Conservation (phyloP, 2,113 vertebrate genomes). For the Montifringilla adamsi region DNA sequence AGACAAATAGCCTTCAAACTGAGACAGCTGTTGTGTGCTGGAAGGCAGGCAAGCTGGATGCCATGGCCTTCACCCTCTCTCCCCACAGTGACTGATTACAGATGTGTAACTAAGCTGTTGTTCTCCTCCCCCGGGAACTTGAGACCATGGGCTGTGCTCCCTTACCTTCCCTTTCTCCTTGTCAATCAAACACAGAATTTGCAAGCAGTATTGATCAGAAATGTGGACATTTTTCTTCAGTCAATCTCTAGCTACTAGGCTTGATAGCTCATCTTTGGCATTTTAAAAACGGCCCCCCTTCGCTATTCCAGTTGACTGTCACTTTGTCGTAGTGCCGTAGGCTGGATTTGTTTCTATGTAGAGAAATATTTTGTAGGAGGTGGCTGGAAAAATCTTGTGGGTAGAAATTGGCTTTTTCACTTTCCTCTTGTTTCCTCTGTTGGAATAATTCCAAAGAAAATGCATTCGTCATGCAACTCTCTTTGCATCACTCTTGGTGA, state of each 20-base stretch:
- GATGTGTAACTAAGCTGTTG: not conserved
- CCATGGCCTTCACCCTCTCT: not conserved
- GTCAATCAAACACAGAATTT: slow-evolving; percentile 48
- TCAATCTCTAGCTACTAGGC: not conserved
- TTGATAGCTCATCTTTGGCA: slow-evolving; percentile 10
- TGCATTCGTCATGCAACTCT: slow-evolving; percentile 45
- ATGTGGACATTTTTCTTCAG: slow-evolving; percentile 12
- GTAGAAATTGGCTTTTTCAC: slow-evolving; percentile 6
- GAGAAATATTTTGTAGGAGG: not conserved
- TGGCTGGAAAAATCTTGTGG: not conserved
- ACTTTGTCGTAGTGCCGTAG: not conserved
- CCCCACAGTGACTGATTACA: not conserved
- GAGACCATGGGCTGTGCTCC: not conserved
- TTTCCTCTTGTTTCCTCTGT: slow-evolving; percentile 20
- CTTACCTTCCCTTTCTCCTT: slow-evolving; percentile 1
- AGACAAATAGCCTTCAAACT: not conserved
- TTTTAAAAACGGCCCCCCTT: not conserved
- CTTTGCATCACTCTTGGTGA: slow-evolving; percentile 5
- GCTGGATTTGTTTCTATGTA: not conserved
- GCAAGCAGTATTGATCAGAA: slow-evolving; percentile 42
- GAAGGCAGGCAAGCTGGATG: not conserved
- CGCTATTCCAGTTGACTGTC: slow-evolving; percentile 2
- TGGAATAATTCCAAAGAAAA: slow-evolving; percentile 56
- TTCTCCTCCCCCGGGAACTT: not conserved
- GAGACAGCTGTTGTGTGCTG: not conserved